phyloP scores from a whole-genome alignment of 2,888 invertebrate species.

The Antheraea yamamai region DNA sequence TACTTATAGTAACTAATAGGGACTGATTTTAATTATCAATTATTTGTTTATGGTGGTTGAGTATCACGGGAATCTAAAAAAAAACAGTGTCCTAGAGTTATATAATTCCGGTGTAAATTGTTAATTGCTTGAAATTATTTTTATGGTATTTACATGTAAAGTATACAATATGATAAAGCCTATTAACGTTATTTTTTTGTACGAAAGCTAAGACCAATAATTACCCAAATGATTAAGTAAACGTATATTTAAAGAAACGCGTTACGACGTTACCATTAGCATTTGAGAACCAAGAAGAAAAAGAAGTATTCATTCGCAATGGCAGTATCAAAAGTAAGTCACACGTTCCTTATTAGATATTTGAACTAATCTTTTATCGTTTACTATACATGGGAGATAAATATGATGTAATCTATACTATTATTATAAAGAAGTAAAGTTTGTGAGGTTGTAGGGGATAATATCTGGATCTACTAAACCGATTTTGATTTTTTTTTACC shows the following conservation, averaged over 20 bases:
- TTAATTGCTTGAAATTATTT: slow-evolving; percentile 1
- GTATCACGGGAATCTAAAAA: not conserved
- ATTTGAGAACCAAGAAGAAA: not conserved
- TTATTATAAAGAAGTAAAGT: too few relatives aligned
- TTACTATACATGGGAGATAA: too few relatives aligned
- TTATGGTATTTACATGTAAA: slow-evolving; percentile 7
- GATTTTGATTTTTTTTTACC: too few relatives aligned
- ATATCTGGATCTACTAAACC: too few relatives aligned
- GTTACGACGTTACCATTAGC: not conserved
- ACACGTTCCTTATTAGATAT: too few relatives aligned
- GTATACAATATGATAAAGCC: not conserved
- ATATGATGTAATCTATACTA: too few relatives aligned
- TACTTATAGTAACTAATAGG: not conserved
- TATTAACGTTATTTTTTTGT: slow-evolving; percentile 8
- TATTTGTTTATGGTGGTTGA: not conserved
- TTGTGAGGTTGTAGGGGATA: too few relatives aligned
- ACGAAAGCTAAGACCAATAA: not conserved
- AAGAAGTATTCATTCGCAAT: slow-evolving; percentile 11
- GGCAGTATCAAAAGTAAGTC: slow-evolving; percentile 17
- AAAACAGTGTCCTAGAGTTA: not conserved
- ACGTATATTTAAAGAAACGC: slow-evolving; percentile 10
- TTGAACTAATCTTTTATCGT: too few relatives aligned
- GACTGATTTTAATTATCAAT: not conserved
- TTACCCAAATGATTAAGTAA: not conserved
- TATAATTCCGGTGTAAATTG: not conserved